Percentiles rank a stretch among this genome's conserved stretches.
Evolutionary conservation across 2,888 invertebrate genomes (phyloP).

Genomic region (Campaea margaritaria): DNA sequence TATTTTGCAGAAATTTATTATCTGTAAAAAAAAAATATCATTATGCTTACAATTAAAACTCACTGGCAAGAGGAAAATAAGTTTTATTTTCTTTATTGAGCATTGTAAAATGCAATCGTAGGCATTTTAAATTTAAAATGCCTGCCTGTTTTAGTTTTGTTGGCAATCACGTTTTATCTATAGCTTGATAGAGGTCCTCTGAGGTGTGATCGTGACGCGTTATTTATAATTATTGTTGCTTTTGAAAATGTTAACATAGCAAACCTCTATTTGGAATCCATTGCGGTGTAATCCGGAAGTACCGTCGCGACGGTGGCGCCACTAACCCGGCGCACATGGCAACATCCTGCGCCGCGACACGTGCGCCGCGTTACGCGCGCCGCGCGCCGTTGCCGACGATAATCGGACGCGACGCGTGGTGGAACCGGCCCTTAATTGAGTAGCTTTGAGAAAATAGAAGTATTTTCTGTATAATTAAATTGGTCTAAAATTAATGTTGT

Average conservation of each 20-base stretch:
- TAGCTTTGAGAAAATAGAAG: constrained; percentile 2
- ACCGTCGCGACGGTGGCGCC: constrained; percentile 53
- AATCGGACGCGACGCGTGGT: constrained; percentile 48
- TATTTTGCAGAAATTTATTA: no score
- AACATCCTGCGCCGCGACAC: constrained; percentile 53
- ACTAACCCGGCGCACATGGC: constrained; percentile 54
- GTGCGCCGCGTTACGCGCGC: constrained; percentile 61
- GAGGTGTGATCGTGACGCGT: no score
- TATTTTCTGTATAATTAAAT: neutral
- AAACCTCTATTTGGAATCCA: constrained; percentile 37
- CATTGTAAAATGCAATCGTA: no score
- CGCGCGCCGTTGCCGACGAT: constrained; percentile 55
- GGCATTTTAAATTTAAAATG: no score
- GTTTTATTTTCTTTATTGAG: no score
- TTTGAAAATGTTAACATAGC: neutral
- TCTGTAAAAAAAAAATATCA: no score
- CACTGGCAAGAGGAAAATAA: no score
- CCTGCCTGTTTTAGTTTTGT: no score
- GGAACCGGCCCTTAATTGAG: constrained; percentile 25
- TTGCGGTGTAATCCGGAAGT: constrained; percentile 46
- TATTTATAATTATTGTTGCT: neutral
- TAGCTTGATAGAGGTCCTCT: no score
- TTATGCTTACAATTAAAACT: no score
- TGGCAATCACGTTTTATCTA: no score
- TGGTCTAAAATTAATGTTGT: neutral